phyloP scores from a whole-genome alignment of 1,140 invertebrate species.

The Homalodisca vitripennis region DNA sequence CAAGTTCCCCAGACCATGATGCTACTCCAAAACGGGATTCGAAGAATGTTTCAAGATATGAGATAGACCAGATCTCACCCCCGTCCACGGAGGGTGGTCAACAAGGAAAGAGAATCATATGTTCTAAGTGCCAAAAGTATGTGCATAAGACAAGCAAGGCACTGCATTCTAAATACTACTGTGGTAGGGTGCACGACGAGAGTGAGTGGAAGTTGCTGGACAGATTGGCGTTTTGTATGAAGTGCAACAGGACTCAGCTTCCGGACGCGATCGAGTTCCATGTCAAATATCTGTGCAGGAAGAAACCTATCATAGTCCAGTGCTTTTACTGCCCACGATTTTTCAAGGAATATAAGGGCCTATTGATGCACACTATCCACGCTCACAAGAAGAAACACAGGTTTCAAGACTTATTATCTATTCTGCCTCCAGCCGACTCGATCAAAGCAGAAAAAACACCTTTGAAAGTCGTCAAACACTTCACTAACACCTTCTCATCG shows the following conservation, averaged over 20 bases:
- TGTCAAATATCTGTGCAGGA: not conserved
- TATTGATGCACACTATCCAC: not conserved
- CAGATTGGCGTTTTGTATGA: not conserved
- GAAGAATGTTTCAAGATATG: no score
- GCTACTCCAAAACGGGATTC: no score
- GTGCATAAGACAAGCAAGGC: not conserved
- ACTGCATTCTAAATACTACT: constrained; percentile 7
- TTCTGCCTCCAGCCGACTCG: not conserved
- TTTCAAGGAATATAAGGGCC: not conserved
- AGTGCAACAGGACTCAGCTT: not conserved
- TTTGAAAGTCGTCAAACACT: constrained; percentile 2
- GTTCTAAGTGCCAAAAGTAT: not conserved
- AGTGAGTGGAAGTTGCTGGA: not conserved
- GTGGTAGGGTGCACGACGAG: not conserved
- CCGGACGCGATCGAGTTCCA: constrained; percentile 10
- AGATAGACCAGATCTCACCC: no score
- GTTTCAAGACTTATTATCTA: not conserved
- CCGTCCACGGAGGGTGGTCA: no score
- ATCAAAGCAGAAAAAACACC: not conserved
- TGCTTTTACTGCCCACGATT: constrained; percentile 13
- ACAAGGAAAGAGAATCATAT: not conserved
- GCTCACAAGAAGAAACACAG: not conserved
- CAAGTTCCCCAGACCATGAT: no score
- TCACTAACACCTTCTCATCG: not conserved
- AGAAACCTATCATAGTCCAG: constrained; percentile 5